phyloP scores from a whole-genome alignment of 2,888 invertebrate genomes.

The Coleophora flavipennella region DNA sequence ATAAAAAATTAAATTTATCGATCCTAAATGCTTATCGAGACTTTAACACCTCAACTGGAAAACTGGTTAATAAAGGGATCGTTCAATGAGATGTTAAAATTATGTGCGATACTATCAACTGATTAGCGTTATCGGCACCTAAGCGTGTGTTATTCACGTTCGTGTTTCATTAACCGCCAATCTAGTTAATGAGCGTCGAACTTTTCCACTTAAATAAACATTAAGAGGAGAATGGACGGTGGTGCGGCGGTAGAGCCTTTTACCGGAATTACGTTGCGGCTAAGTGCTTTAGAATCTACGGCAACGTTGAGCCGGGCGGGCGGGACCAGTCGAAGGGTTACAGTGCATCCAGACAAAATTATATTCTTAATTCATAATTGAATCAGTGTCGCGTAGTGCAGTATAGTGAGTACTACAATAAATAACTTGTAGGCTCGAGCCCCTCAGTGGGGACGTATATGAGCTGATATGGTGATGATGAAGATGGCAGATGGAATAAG shows the following conservation, averaged over 20 bases:
- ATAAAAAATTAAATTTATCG: conserved; percentile 46
- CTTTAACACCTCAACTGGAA: conserved; percentile 45
- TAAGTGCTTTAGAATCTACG: conserved; percentile 33
- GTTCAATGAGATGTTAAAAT: conserved; percentile 56
- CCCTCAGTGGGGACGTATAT: too few relatives aligned
- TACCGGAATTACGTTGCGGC: conserved; percentile 57
- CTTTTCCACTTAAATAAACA: conserved; percentile 67
- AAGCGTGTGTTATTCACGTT: conserved; percentile 39
- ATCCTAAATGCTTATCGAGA: conserved; percentile 28
- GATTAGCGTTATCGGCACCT: conserved; percentile 20
- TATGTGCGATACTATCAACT: conserved; percentile 49
- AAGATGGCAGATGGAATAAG: too few relatives aligned
- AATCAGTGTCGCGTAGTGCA: too few relatives aligned
- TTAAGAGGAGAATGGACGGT: conserved; percentile 56
- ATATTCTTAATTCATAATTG: too few relatives aligned
- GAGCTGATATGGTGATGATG: too few relatives aligned
- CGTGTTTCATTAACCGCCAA: conserved; percentile 56
- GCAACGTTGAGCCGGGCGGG: conserved; percentile 17
- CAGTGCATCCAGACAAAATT: conserved; percentile 23
- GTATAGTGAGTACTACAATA: too few relatives aligned
- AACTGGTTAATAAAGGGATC: conserved; percentile 47
- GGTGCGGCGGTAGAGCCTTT: conserved; percentile 47
- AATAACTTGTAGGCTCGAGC: too few relatives aligned
- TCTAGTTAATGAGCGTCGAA: conserved; percentile 58
- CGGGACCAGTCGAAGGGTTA: conserved; percentile 26